phyloP scores from a whole-genome alignment of 2,888 invertebrate genomes.

The Drosophila histrio region DNA sequence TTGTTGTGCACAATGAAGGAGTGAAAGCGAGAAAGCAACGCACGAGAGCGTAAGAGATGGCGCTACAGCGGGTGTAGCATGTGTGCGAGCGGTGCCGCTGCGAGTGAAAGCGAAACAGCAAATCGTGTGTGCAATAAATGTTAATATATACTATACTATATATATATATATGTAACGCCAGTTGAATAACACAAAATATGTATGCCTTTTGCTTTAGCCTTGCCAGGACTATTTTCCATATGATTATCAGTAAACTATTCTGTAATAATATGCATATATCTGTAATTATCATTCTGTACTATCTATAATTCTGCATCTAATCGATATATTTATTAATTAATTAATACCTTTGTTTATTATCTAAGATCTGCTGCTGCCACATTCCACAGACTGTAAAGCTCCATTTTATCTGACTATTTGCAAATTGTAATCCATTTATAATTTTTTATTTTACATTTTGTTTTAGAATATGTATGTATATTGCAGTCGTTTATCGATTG shows the following conservation, averaged over 20 bases:
- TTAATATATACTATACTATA: constrained; percentile 15
- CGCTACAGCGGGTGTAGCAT: background rate
- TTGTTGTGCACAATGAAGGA: constrained; percentile 2
- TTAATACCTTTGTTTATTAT: constrained; percentile 17
- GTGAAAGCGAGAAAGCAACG: constrained; percentile 26
- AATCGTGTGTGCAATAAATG: constrained; percentile 63
- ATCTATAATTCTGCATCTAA: background rate
- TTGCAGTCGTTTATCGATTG: constrained; percentile 7
- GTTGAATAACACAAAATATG: constrained; percentile 22
- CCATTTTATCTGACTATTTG: constrained; percentile 23
- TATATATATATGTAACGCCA: constrained; percentile 21
- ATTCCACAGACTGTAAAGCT: constrained; percentile 39
- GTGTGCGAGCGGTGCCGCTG: constrained; percentile 25
- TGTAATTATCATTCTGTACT: constrained; percentile 14
- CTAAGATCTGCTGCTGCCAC: constrained; percentile 40
- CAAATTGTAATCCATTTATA: background rate
- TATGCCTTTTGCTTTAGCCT: constrained; percentile 19
- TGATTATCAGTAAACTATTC: constrained; percentile 33
- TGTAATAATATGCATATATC: constrained; percentile 27
- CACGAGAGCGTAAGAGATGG: constrained; percentile 32
- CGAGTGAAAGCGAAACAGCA: constrained; percentile 10
- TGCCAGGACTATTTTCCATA: constrained; percentile 36
- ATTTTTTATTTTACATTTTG: background rate
- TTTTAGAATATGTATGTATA: constrained; percentile 4
- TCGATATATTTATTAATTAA: constrained; percentile 26